Evolutionary conservation across 2,888 invertebrate species (phyloP), one percentile per base, ranked within the genome.

Genomic region (Dicyrtoma fusca): DNA sequence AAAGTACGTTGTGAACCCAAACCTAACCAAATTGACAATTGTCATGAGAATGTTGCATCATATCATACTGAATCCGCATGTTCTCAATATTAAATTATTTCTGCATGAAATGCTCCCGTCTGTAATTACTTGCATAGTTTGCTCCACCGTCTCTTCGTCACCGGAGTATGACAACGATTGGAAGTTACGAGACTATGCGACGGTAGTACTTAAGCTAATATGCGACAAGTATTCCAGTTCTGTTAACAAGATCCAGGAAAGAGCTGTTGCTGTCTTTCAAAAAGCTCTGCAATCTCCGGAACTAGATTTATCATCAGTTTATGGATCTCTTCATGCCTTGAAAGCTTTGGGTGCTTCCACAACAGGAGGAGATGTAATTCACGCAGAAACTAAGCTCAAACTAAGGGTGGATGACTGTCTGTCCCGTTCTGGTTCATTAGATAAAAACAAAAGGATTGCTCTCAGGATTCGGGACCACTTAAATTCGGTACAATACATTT

Each of bases 41-140:
- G 21, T 68, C 14, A 68, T 68, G 55, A 57, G 26, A 11, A 68
- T 68, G 57, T 10, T 44, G 8, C 44, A 57, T 21, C 26, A 57
- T 1, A 11, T 68, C n/a, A 11, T 68, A 6, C 45, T 68, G 4
- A 68, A 68, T 68, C 1, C n/a, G 13, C 25, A 68, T 19, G 1
- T 68, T 21, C n/a, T 14, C 13, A 44, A n/a, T 44, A 68, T 57
- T 1, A 55, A 68, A 57, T 17, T 44, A 57, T 34, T 25, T 14
- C 34, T 68, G 23, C 68, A 68, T 45, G 6, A 17, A 13, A 6
- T 68, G 10, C 13, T 68, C 11, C 68, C 68, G 4, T 34, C 57
- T 4, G 34, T 55, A 3, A 42, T 68, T 11, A 68, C 68, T 2
- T 68, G 68, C 21, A 57, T 68, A 23, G 68, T 68, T 11, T 55